phyloP scores from a whole-genome alignment of 2,797 vertebrate species.

The Phoeniculus purpureus region DNA sequence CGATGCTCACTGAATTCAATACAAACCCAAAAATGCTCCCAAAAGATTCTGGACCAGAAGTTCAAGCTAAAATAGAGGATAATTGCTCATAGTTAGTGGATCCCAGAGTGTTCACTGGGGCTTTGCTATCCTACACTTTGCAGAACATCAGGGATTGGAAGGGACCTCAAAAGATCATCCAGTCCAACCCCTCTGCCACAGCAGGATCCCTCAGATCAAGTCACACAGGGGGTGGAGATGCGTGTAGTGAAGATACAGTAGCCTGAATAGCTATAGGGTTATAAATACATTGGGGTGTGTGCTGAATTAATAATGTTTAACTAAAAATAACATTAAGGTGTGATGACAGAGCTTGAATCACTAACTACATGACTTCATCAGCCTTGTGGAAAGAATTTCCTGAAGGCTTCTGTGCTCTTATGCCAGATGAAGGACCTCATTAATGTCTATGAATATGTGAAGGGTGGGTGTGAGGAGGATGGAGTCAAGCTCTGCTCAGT shows the following conservation, averaged over 20 bases:
- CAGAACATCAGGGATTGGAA: neutral
- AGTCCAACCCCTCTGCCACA: too few relatives aligned
- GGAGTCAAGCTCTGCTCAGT: too few relatives aligned
- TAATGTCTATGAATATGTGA: too few relatives aligned
- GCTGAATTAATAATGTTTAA: neutral
- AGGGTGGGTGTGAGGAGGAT: too few relatives aligned
- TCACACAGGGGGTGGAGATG: neutral
- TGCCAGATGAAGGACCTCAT: neutral
- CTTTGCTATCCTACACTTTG: constrained; percentile 1
- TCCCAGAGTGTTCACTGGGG: neutral
- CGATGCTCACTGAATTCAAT: accelerated
- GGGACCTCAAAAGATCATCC: too few relatives aligned
- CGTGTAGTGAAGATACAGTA: neutral
- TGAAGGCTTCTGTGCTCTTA: neutral
- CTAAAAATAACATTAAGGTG: neutral
- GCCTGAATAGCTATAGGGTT: neutral
- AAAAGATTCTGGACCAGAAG: neutral
- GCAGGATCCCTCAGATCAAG: neutral
- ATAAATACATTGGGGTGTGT: neutral
- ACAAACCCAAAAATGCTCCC: neutral
- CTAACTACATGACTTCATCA: neutral
- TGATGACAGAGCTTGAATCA: neutral
- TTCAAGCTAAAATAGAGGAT: neutral
- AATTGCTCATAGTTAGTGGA: neutral
- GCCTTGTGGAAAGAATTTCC: neutral